Base-by-base conservation (phyloP, 2,888 invertebrate species). In the Caradrina clavipalpis region DNA sequence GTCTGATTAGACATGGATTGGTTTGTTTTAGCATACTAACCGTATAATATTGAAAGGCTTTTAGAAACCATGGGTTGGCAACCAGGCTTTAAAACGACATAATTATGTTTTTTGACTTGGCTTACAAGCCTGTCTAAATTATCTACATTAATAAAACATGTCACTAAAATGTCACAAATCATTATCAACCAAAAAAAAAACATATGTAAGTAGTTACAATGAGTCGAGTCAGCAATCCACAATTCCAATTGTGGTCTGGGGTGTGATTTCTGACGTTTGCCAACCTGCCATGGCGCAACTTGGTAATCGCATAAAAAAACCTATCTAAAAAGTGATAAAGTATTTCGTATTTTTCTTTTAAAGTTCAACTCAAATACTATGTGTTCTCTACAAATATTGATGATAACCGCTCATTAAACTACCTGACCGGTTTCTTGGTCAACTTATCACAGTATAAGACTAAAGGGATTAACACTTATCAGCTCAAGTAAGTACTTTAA, bases 111-210 rank as follows among this genome's bases (percentile, higher is more conserved):
- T 13, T 31, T 47, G 17, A 7, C n/a, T 39, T 74, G n/a, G 10
- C 35, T 39, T 45, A 35, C 15, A 4, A 72, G 68, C 39, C 75
- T 31, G 55, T 51, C 15, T 15, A n/a, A 67, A 49, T 42, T 15
- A 55, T 0, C 2, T 47, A 26, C 47, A 15, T 45, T 17, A 45
- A 45, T 45, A 17, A 17, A 17, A 45, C 76, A 56, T 56, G 49
- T 76, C 60, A 76, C 56, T 56, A 56, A 73, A 60, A 47, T 15
- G 10, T 39, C 39, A 54, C 47, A 19, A 31, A 26, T 56, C 56
- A 71, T 50, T 3, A 71, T n/a, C 19, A 57, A 64, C 8, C 2
- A 45, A 61, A 15, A 22, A 7, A n/a, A 22, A 35, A 35, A 0
- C 22, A 57, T 53, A 15, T 60, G 60, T 69, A 0, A 50, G 50